Percentiles rank a stretch among this genome's conserved stretches.
Evolutionary conservation across 2,888 invertebrate species (phyloP).

Genomic region (Eupithecia insigniata): DNA sequence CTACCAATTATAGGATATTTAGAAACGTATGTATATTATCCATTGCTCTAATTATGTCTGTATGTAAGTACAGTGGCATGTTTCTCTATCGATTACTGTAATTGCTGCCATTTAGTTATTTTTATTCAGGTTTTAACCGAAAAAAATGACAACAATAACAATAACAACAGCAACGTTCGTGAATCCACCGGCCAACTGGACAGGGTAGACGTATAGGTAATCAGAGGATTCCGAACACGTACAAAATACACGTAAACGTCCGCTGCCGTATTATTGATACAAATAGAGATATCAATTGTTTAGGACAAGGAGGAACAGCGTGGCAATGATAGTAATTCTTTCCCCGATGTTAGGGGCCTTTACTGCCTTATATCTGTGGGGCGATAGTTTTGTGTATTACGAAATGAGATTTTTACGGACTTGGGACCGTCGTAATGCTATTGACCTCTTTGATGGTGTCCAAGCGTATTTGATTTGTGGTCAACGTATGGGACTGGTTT

Average conservation of each 20-base stretch:
- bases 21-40: no score
- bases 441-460: conserved; percentile 59
- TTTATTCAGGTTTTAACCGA: background rate
- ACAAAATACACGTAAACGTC: conserved; percentile 79
- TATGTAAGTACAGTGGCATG: background rate
- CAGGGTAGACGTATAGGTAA: conserved; percentile 51
- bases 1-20: no score
- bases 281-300: conserved; percentile 84
- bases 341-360: conserved; percentile 62
- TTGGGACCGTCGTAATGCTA: conserved; percentile 58
- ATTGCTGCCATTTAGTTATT: background rate
- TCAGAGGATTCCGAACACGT: conserved; percentile 75
- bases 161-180: background rate
- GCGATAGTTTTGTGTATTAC: conserved; percentile 60
- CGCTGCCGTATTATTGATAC: conserved; percentile 82
- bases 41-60: background rate
- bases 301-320: conserved; percentile 75
- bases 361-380: conserved; percentile 63
- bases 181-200: background rate
- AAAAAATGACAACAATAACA: background rate
- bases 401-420: conserved; percentile 64
- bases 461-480: conserved; percentile 46
- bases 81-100: background rate
- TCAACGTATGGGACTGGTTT: conserved; percentile 30
- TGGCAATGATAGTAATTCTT: conserved; percentile 74